Conservation (phyloP, 2,113 vertebrate species). For the Mobula birostris region DNA sequence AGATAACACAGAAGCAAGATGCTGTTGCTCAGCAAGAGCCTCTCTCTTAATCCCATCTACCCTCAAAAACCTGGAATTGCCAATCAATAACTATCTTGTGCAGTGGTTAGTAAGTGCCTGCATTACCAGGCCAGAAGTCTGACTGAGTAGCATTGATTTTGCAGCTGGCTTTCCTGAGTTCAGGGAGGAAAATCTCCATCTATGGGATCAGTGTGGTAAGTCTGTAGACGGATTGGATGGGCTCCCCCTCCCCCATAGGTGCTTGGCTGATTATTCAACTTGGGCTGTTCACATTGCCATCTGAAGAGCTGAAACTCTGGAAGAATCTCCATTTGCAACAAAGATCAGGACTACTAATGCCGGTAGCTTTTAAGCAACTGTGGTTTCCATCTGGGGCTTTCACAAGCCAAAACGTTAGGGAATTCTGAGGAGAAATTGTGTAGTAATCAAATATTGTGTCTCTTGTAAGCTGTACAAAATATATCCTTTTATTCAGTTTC, state of each 20-base stretch:
- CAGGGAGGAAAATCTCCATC: neutral
- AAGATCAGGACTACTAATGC: neutral
- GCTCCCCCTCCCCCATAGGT: neutral
- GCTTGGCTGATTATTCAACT: neutral
- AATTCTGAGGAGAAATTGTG: neutral
- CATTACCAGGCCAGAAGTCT: neutral
- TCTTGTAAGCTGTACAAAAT: slow-evolving; percentile 10
- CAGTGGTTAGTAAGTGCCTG: neutral
- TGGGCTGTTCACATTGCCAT: neutral
- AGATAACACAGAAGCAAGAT: neutral
- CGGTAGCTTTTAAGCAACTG: neutral
- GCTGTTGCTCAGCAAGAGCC: neutral
- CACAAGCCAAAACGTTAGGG: neutral
- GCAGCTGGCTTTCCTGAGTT: neutral
- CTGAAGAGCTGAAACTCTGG: neutral
- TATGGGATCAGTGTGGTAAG: neutral
- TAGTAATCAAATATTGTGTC: neutral
- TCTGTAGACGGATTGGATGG: neutral
- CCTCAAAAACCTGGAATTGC: neutral
- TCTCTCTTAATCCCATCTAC: too few species aligned
- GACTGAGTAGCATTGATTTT: neutral
- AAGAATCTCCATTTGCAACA: neutral
- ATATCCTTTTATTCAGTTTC: slow-evolving; percentile 17
- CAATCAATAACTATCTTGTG: neutral
- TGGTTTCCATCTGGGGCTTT: neutral